Base-by-base conservation (phyloP, 2,888 invertebrate genomes). In the Allygus modestus region DNA sequence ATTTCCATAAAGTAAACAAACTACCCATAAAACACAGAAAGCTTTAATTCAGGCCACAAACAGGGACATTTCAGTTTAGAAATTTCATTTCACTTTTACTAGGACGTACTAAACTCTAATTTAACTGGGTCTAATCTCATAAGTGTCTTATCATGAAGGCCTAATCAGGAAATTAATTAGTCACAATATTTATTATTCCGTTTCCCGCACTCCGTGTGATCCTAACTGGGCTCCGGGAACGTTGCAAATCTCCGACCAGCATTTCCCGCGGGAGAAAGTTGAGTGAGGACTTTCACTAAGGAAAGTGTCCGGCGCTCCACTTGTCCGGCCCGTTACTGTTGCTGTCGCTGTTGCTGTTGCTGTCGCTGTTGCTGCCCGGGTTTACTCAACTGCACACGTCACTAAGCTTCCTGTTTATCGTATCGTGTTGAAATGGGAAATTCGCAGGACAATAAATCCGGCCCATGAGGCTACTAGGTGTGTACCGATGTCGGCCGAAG, bases 281-380 rank as follows among this genome's bases (percentile, higher is more conserved):
- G 5, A 2, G 9, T 33, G 41, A n/a, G 0, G 28, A 77, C 77
- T 77, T 46, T 77, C 77, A 77, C 77, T 77, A 46, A 77, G 77
- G 77, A 77, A 77, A 77, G 77, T 77, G 77, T 77, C 77, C 51
- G 7, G 51, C 17, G 77, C 51, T 77, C 77, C 23, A 77, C 77
- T 77, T 77, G 77, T 41, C 71, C 37, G 69, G 73, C 37, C 28
- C 20, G 41, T 41, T 17, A 9, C 41, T n/a, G 54, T 54, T 23
- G 33, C 69, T n/a, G 69, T 31, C 61, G n/a, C 9, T 37, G 37
- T 9, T 9, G 26, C 28, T 28, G 54, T 54, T 23, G 33, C 69
- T n/a, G 69, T 31, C 61, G n/a, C 9, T 37, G 37, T 9, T 9
- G 26, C 28, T 28, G n/a, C 58, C 4, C 17, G 9, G 28, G 61